Evolutionary conservation across 2,797 vertebrate species (phyloP), one percentile per base, ranked within the genome.

Genomic region (Phoebastria nigripes): DNA sequence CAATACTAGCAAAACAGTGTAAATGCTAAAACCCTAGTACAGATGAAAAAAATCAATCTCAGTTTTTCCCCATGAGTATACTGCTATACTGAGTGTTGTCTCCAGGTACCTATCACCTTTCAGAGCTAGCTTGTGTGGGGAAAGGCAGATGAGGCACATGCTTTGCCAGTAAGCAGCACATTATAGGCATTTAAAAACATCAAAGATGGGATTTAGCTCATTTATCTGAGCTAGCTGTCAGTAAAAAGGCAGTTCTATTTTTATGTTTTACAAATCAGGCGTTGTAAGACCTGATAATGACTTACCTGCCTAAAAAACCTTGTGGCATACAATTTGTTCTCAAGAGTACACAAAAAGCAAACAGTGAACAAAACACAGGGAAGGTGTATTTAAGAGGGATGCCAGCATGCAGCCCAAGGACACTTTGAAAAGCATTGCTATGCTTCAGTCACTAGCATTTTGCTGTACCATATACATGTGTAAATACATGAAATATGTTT

Each of bases 31-130:
- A 22, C 47, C 67, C 6, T 61, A 56, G 26, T 26, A 63, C 41
- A 56, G 79, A 90, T 52, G 49, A 47, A 85, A 92, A 91, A 80
- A 93, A 95, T 93, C 91, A 72, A 90, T 94, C 55, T 93, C 67
- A 11, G 25, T 78, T 92, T 85, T 67, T 33, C 47, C 90, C 65
- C 65, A 2, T 0, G 71, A 59, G 78, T 22, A 22, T 66, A 44
- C 20, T 58, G 28, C 69, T 90, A 12, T 25, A 24, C 52, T 63
- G 56, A 83, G 41, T 15, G 31, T 2, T 80, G 56, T 93, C 85
- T 63, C 90, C 65, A 37, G 66, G 54, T 74, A 61, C 49, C 82
- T 83, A 37, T 91, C 86, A 78, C 79, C 65, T 91, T 93, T 93
- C 91, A 93, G 72, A 78, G 76, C 56, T 70, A 24, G 12, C 67